Percentiles rank a stretch among this genome's conserved stretches.
These are phyloP conservation scores for Sycobia sp. DNA, from an alignment of 1,140 invertebrate genomes.

Conservation along the genomic window DNA sequence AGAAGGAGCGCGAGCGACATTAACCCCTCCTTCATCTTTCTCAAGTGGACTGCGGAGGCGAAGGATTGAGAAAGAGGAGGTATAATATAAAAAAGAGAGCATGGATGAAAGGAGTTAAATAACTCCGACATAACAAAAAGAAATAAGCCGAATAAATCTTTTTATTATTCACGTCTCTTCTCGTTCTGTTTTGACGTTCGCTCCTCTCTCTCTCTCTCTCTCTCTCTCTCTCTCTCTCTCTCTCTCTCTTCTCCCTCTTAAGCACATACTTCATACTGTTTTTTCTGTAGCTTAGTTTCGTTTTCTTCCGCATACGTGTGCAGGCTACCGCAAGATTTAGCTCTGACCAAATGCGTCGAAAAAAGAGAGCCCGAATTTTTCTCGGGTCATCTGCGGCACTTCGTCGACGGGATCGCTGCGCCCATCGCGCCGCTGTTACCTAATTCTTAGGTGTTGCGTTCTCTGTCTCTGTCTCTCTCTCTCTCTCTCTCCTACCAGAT, in stretches of 20 bases:
- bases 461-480: not conserved
- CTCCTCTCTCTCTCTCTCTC: constrained; percentile 32
- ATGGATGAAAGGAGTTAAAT: constrained; percentile 60
- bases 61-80: not conserved
- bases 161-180: constrained; percentile 58
- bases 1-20: constrained; percentile 15
- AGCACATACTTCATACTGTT: too few species aligned
- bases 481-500: constrained; percentile 34
- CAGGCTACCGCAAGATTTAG: constrained; percentile 18
- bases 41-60: not conserved
- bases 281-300: constrained; percentile 20
- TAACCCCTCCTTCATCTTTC: constrained; percentile 1
- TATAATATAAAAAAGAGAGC: constrained; percentile 20
- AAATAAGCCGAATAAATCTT: constrained; percentile 62
- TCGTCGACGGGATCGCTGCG: not conserved
- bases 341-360: constrained; percentile 12
- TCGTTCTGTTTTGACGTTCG: constrained; percentile 39
- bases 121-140: constrained; percentile 61
- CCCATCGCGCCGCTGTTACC: too few species aligned
- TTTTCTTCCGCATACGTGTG: constrained; percentile 14
- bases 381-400: constrained; percentile 43
- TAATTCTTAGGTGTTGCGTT: too few species aligned
- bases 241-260: constrained; percentile 22
- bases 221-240: constrained; percentile 1
- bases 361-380: constrained; percentile 35